Conservation (phyloP, 2,888 invertebrate species). For the Neria commutata region DNA sequence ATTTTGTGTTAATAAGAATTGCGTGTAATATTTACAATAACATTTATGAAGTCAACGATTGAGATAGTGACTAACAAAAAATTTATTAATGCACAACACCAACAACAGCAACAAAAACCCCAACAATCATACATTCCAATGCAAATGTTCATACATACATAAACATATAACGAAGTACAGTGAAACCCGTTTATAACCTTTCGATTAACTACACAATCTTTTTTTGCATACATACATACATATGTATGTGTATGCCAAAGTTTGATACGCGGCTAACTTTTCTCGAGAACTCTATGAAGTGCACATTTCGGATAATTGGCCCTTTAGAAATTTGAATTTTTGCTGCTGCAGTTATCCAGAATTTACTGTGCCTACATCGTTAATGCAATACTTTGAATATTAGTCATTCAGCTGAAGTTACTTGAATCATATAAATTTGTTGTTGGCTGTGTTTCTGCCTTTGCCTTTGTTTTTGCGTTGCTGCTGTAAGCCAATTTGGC, state of each 20-base stretch:
- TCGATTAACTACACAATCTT: no score
- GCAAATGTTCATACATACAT: neutral
- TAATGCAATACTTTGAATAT: neutral
- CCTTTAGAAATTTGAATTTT: no score
- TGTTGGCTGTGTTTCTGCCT: no score
- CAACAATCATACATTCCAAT: neutral
- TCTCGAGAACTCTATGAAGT: no score
- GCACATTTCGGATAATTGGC: no score
- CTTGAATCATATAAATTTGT: neutral
- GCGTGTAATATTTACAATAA: slow-evolving; percentile 27
- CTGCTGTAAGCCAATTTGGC: neutral
- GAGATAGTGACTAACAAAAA: neutral
- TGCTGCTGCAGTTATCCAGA: no score
- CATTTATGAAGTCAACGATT: slow-evolving; percentile 14
- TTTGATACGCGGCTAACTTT: no score
- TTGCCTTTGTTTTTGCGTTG: no score
- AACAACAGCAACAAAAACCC: neutral
- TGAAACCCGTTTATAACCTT: no score
- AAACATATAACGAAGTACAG: no score
- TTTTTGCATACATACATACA: no score
- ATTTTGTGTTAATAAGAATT: slow-evolving; percentile 38
- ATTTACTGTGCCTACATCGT: neutral
- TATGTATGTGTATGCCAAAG: no score
- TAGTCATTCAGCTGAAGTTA: neutral
- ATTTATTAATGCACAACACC: neutral